Base-by-base conservation (phyloP, 2,797 vertebrate species). In the Brotula barbata region DNA sequence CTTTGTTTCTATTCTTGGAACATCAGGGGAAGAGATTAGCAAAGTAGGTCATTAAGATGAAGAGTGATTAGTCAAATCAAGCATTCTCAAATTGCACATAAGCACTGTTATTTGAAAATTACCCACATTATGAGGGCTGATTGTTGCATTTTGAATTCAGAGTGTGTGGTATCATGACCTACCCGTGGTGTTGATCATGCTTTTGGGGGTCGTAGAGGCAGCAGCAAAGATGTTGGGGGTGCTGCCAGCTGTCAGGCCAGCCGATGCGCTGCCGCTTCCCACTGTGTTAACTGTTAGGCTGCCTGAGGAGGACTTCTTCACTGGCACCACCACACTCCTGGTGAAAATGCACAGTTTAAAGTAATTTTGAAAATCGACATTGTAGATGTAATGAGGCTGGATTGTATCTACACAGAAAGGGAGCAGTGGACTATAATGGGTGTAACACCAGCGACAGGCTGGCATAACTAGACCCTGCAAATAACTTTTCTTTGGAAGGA, bases 101-200 rank as follows among this genome's bases (percentile, higher is more conserved):
- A 76, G 2, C 6, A 40, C 11, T 23, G 46, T 53, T 20, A 47
- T 49, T 52, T 19, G 6, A 19, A 59, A 53, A 47, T 37, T 1
- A 48, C 15, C n/a, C 37, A 22, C 9, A 42, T 46, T 34, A 65
- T 5, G 5, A 16, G 40, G 15, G 25, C n/a, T 61, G 37, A 60
- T 58, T 8, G 17, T 13, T n/a, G 1, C 0, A 14, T 42, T 23
- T 48, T 23, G n/a, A 42, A n/a, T 7, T 15, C n/a, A 28, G 61
- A 28, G 5, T 54, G 41, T 36, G 34, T 70, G 50, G 37, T 12
- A 19, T 31, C 49, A 8, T 43, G 58, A 60, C 85, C 47, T 64
- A 85, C 86, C 86, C 2, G 82, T 95, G 82, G 97, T 98, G 93
- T 99, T 98, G 90, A 98, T 98, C 95, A 96, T 98, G 94, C 96